Evolutionary conservation across 2,797 vertebrate species (phyloP), one percentile per base, ranked within the genome.

Genomic region (Artibeus jamaicensis): DNA sequence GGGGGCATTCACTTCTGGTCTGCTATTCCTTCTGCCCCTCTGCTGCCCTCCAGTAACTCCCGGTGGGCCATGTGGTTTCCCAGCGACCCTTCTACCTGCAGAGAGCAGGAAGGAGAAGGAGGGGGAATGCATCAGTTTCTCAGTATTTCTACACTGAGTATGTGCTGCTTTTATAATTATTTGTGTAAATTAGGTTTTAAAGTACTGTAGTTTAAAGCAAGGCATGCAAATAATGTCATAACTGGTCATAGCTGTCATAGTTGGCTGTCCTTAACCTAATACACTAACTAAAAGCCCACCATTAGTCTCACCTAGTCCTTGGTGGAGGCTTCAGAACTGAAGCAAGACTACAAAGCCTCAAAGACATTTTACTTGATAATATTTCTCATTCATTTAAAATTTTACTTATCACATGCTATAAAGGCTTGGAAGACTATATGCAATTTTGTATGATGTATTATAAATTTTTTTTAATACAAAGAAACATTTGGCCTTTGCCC

Each of bases 291-390:
- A 79, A 86, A 50, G 59, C 44, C 59, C 42, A 84, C 3, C 68
- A 44, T 79, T 71, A 62, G 19, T 83, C 9, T 78, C 16, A 29
- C 4, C 14, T 79, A 26, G 15, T 89, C 83, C 86, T 89, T 62
- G 59, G 16, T 39, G 79, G 39, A 55, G 29, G 34, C n/a, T 90
- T 92, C 16, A 57, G 59, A 79, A 74, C 0, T 73, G 44, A 67
- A 9, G 48, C 34, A 79, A 79, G 50, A 79, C 24, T 37, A 39
- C 46, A 81, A 93, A 68, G 21, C 95, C 19, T 71, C 76, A 96
- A 83, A 21, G 59, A 62, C 42, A 55, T 48, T 94, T 95, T 62
- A 87, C 39, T 81, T 83, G 53, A 85, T 92, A 85, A 95, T 87
- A 90, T 88, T 67, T 62, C 73, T 88, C 77, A 73, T 55, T 76